Conservation (phyloP, 2,888 invertebrate species). For the Mesoligia furuncula region DNA sequence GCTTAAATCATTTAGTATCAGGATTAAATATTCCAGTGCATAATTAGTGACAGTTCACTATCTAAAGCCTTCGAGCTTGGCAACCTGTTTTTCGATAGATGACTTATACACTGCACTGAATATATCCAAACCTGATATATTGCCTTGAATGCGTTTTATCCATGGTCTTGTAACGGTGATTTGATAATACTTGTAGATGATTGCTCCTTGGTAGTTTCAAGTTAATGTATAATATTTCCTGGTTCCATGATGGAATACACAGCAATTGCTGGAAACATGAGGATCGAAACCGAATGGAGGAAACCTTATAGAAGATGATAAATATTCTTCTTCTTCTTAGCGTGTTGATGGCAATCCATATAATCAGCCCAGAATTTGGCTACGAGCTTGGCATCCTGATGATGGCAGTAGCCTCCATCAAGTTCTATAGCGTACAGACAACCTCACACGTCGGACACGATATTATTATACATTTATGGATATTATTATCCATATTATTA, state of each 20-base stretch:
- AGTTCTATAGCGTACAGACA: not conserved
- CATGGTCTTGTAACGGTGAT: slow-evolving; percentile 15
- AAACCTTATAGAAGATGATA: not conserved
- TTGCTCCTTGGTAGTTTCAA: not conserved
- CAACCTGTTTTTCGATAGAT: slow-evolving; percentile 54
- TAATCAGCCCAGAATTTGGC: not conserved
- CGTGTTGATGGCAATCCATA: not conserved
- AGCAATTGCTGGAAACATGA: not conserved
- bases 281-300: not conserved
- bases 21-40: slow-evolving; percentile 56
- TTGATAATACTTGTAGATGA: slow-evolving; percentile 25
- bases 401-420: not conserved
- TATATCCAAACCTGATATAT: slow-evolving; percentile 51
- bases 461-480: too few species aligned
- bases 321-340: not conserved
- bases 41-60: slow-evolving; percentile 59
- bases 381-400: not conserved
- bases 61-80: slow-evolving; percentile 44
- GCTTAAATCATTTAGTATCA: slow-evolving; percentile 52
- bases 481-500: too few species aligned
- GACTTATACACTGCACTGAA: slow-evolving; percentile 42
- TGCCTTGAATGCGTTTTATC: slow-evolving; percentile 39
- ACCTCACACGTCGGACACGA: not conserved
- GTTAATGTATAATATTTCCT: slow-evolving; percentile 8
- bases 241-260: not conserved